Evolutionary conservation across 2,113 vertebrate species (phyloP), one percentile per base, ranked within the genome.

Genomic region (Caranx melampygus): DNA sequence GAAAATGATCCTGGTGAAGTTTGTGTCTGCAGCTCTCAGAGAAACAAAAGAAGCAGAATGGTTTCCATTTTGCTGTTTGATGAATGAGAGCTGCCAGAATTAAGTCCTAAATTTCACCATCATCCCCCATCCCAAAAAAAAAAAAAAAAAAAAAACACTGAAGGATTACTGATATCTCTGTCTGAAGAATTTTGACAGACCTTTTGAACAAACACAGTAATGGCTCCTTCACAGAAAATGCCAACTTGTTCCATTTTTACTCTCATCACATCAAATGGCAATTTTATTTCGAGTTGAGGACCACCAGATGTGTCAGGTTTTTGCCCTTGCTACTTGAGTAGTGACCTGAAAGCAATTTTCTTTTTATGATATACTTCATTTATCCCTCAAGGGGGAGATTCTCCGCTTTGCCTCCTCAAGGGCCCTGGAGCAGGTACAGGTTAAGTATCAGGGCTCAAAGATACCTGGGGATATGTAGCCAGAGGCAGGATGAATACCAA

Each of bases 271-370:
- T 74, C 49, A 33, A 81, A 72, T 9, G 13, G 60, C 42, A 7
- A 15, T 79, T 78, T 63, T 37, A 55, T 66, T 82, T 73, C 51
- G 72, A 21, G 54, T 60, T 65, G n/a, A 73, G 35, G 77, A 33
- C 54, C 42, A 18, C 49, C 37, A 58, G 57, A n/a, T 54, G 71
- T 63, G 42, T 75, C 20, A 5, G 40, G 35, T 8, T 62, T 83
- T 76, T 67, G 37, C 63, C 79, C 63, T 76, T 60, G 57, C 72
- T 44, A 35, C 55, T 72, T 75, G 69, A 42, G 16, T n/a, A 47
- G 70, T 71, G 85, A 87, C 79, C 80, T 85, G 74, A 87, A 74
- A 82, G 75, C 51, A 79, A 77, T 78, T 63, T 78, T 68, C 57
- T 57, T 84, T 75, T 82, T 58, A 80, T 80, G 68, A 78, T 70